Conservation (phyloP, 2,113 vertebrate species). For the Callithrix jacchus region DNA sequence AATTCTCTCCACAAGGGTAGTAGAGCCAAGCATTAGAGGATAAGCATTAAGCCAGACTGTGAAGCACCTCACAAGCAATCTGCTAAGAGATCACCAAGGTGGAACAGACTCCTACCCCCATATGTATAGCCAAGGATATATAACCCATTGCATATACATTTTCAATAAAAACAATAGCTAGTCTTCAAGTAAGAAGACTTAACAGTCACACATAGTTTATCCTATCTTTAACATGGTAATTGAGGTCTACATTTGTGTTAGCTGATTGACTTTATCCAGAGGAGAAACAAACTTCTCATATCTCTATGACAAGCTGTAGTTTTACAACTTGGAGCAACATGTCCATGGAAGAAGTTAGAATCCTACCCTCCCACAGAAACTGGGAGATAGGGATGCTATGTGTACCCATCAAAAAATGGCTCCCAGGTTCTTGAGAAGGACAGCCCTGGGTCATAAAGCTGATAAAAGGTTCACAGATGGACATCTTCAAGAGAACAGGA, state of each 20-base stretch:
- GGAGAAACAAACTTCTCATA: not conserved
- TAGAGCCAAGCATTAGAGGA: not conserved
- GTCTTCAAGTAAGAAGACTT: not conserved
- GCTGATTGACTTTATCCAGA: not conserved
- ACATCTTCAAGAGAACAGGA: not conserved
- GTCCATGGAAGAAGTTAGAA: not conserved
- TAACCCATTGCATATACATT: not conserved
- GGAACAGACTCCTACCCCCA: not conserved
- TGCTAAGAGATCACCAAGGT: not conserved
- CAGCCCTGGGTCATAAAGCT: not conserved
- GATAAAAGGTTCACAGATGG: not conserved
- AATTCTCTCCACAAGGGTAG: not conserved
- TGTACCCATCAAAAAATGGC: not conserved
- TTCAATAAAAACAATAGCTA: not conserved
- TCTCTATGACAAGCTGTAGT: not conserved
- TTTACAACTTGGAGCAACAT: not conserved
- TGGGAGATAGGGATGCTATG: not conserved
- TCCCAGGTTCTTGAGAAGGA: not conserved
- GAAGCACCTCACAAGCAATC: not conserved
- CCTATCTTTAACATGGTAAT: not conserved
- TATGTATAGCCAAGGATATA: not conserved
- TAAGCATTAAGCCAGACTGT: not conserved
- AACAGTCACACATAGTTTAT: not conserved
- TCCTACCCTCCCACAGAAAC: not conserved
- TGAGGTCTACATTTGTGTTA: not conserved